phyloP scores from a whole-genome alignment of 2,797 vertebrate species.

The Gila robusta region DNA sequence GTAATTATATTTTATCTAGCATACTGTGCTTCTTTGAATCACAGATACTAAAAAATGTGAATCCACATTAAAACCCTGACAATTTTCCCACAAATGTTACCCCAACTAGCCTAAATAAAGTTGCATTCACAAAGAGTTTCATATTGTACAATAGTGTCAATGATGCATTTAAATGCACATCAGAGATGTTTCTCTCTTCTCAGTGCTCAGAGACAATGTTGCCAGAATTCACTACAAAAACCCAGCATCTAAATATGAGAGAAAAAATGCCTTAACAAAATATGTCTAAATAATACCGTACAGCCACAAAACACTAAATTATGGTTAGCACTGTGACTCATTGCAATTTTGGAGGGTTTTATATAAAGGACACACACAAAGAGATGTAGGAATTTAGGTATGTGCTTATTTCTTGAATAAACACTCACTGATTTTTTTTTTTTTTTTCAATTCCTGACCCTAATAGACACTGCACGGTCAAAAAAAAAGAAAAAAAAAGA shows the following conservation, averaged over 20 bases:
- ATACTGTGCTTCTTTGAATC: not conserved
- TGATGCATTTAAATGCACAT: not conserved
- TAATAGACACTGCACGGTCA: not conserved
- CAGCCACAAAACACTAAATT: not conserved
- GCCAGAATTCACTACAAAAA: no score
- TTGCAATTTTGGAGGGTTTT: not conserved
- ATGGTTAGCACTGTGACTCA: not conserved
- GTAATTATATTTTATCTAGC: constrained; percentile 9
- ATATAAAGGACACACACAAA: not conserved
- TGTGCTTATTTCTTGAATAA: not conserved
- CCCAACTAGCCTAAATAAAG: not conserved
- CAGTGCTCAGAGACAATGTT: not conserved
- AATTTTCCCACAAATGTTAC: not conserved
- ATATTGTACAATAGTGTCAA: not conserved
- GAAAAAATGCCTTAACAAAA: not conserved
- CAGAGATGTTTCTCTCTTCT: not conserved
- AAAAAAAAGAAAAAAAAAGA: no score
- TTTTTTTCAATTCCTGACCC: not conserved
- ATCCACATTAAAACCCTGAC: not conserved
- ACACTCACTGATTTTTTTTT: not conserved
- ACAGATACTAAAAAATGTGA: not conserved
- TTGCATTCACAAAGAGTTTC: not conserved
- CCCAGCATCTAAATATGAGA: not conserved
- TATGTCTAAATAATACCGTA: not conserved
- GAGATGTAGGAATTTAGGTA: not conserved